Evolutionary conservation across 92 coral and sea anemone species (phyloP), one percentile per base, ranked within the genome.

Genomic region (Paragorgia papillata): DNA sequence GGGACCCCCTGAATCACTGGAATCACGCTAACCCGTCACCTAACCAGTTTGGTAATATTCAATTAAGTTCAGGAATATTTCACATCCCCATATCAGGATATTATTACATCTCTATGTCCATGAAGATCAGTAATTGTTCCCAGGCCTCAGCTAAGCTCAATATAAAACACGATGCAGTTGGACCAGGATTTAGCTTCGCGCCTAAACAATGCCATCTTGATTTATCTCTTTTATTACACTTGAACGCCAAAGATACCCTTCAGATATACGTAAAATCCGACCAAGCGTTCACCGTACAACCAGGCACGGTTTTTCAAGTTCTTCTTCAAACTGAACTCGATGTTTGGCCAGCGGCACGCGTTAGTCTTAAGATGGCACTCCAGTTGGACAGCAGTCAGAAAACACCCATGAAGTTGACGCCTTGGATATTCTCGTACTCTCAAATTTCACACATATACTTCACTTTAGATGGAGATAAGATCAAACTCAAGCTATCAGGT

Each of bases 161-260:
- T 13, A 1, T 64, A 0, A 22, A 12, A 35, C 19, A 4, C n/a
- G 0, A 40, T 12, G 50, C 71, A 17, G 28, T 35, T 9, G 46
- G 71, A 7, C 71, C 50, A 18, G 71, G 27, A 13, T 22, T 39
- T 17, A 14, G 10, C 37, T 64, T 40, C 44, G 25, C 17, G 15
- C 5, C 21, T 43, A 19, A 64, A 34, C 51, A 64, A 17, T 64
- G 71, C 29, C 27, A 35, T 64, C 30, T 64, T 14, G 46, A 64
- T 13, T 22, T 34, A 29, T 33, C 71, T 5, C 17, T 64, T 24
- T n/a, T 64, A 26, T 53, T 64, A 7, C 41, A 64, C 7, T 6
- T 64, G 71, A 48, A 64, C 24, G 37, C 9, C 9, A 35, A 64
- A 13, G 71, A 64, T 26, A 17, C 71, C 15, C 50, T 64, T 22